Evolutionary conservation across 2,113 vertebrate species (phyloP).

Genomic region (Epinephelus moara): DNA sequence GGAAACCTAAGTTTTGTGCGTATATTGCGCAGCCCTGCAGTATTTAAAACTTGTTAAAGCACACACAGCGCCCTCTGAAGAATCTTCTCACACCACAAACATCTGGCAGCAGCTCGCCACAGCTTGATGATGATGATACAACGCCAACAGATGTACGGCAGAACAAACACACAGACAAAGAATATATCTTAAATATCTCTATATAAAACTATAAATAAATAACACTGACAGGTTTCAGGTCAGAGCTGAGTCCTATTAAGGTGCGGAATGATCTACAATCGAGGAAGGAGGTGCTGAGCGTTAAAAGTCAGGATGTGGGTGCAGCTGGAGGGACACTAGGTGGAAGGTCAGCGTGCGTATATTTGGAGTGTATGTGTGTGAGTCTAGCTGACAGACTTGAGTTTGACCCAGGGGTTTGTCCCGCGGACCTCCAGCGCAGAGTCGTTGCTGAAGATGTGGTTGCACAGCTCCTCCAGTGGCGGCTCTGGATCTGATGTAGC

Average conservation of each 20-base stretch:
- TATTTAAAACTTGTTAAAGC: background rate
- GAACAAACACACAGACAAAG: background rate
- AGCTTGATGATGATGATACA: background rate
- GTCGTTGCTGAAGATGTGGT: constrained; percentile 88
- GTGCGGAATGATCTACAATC: constrained; percentile 28
- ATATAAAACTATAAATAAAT: constrained; percentile 57
- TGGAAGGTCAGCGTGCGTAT: background rate
- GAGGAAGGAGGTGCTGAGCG: background rate
- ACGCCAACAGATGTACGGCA: background rate
- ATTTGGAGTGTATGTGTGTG: background rate
- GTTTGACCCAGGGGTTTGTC: constrained; percentile 90
- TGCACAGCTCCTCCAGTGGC: constrained; percentile 91
- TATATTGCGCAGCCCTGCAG: background rate
- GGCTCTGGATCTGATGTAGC: constrained; percentile 95
- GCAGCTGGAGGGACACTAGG: background rate
- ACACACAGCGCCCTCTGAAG: background rate
- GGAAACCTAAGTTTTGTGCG: constrained; percentile 5
- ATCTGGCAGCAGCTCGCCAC: background rate
- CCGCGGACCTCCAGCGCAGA: constrained; percentile 91
- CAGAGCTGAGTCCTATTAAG: background rate
- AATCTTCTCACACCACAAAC: background rate
- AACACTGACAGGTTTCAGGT: constrained; percentile 51
- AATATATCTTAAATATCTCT: constrained; percentile 11
- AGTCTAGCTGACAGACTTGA: constrained; percentile 88
- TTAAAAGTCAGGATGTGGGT: background rate